These are phyloP conservation scores for Scaptomyza polygonia DNA, from an alignment of 2,888 invertebrate genomes.

Conservation along the genomic window DNA sequence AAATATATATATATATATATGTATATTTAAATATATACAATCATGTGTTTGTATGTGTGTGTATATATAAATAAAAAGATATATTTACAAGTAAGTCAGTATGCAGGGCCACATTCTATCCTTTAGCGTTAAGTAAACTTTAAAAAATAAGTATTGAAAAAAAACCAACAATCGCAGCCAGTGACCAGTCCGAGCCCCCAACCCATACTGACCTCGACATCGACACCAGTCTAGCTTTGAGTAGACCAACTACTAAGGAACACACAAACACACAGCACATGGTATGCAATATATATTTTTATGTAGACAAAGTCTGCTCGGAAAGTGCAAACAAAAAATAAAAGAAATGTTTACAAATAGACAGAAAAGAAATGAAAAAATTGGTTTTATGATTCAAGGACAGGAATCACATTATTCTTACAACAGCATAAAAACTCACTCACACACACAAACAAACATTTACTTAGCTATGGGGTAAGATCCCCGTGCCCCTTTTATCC, in stretches of 20 bases:
- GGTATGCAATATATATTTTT: slow-evolving; percentile 79
- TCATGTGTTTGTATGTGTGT: slow-evolving; percentile 28
- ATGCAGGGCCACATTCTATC: slow-evolving; percentile 52
- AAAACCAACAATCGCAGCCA: slow-evolving; percentile 28
- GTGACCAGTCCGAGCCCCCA: slow-evolving; percentile 47
- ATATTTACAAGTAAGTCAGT: slow-evolving; percentile 34
- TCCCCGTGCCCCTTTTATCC: slow-evolving; percentile 23
- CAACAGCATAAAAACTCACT: slow-evolving; percentile 70
- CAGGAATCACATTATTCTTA: slow-evolving; percentile 84
- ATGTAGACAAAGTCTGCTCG: slow-evolving; percentile 81
- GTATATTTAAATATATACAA: slow-evolving; percentile 21
- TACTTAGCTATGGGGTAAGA: slow-evolving; percentile 65
- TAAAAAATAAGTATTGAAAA: slow-evolving; percentile 18
- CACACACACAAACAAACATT: slow-evolving; percentile 65
- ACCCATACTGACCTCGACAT: slow-evolving; percentile 51
- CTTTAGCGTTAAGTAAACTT: slow-evolving; percentile 45
- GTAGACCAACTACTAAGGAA: slow-evolving; percentile 67
- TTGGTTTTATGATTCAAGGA: slow-evolving; percentile 84
- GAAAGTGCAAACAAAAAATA: slow-evolving; percentile 81
- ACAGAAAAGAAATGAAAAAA: slow-evolving; percentile 78
- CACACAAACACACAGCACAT: slow-evolving; percentile 66
- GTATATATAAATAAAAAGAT: slow-evolving; percentile 17
- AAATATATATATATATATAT: slow-evolving; percentile 4
- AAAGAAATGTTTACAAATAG: slow-evolving; percentile 54
- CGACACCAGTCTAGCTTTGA: slow-evolving; percentile 77